Percentiles rank a stretch among this genome's conserved stretches.
Evolutionary conservation across 2,888 invertebrate genomes (phyloP).

Genomic region (Branchellion lobata): DNA sequence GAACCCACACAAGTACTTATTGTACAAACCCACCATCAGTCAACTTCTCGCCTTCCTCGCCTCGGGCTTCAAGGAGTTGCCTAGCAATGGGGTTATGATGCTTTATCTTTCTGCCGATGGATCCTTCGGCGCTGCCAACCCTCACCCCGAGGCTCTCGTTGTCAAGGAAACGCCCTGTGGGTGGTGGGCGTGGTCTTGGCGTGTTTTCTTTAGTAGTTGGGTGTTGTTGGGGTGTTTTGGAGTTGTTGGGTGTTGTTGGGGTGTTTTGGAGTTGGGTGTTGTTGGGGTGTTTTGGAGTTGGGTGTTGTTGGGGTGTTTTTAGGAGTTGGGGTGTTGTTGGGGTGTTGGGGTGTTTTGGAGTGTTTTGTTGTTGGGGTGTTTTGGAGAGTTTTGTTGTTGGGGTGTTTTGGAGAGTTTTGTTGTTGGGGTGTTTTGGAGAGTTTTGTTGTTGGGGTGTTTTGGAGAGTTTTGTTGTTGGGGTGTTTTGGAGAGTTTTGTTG

Average conservation of each 20-base stretch:
- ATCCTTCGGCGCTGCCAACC: background rate
- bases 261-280: background rate
- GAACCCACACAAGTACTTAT: slow-evolving; percentile 93
- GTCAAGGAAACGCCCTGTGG: background rate
- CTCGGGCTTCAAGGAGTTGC: slow-evolving; percentile 81
- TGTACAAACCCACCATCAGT: slow-evolving; percentile 90
- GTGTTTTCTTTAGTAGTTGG: no score
- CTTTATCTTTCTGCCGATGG: slow-evolving; percentile 87
- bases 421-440: no score
- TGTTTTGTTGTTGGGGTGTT: no score
- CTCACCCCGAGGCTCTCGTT: background rate
- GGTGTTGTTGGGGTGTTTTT: background rate
- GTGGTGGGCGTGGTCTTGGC: background rate
- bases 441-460: no score
- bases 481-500: no score
- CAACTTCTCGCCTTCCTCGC: slow-evolving; percentile 85
- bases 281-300: background rate
- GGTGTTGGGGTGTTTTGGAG: no score
- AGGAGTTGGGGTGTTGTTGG: background rate
- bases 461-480: no score
- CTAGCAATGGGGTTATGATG: slow-evolving; percentile 83
- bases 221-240: background rate
- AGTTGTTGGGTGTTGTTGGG: background rate
- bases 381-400: no score
- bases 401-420: no score